A percentile compares a stretch with the other conserved stretches of the same genome.
Conservation (phyloP, 2,797 vertebrate genomes). For the Diplodus puntazzo region DNA sequence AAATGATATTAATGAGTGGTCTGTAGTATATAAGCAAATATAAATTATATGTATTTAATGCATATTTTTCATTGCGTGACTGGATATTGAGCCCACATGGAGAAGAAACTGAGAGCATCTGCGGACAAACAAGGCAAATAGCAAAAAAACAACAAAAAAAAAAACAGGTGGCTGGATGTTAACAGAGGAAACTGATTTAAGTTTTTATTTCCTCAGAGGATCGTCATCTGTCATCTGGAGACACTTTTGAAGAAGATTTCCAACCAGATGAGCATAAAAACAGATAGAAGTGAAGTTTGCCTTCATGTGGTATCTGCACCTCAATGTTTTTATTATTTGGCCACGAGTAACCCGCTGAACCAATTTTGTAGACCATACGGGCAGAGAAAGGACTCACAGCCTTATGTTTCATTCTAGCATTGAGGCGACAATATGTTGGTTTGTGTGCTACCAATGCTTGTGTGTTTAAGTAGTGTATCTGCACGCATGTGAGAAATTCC, state of each 20-base stretch:
- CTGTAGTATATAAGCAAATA: background rate
- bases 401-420: conserved; percentile 34
- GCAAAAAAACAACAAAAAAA: background rate
- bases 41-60: background rate
- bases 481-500: conserved; percentile 57
- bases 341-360: background rate
- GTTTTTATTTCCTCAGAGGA: conserved; percentile 42
- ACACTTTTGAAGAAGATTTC: conserved; percentile 32
- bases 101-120: conserved; percentile 7
- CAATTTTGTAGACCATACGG: conserved; percentile 4
- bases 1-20: background rate
- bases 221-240: conserved; percentile 45
- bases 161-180: background rate
- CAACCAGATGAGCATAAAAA: conserved; percentile 40
- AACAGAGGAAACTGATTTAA: conserved; percentile 25
- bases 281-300: background rate
- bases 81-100: conserved; percentile 12
- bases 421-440: conserved; percentile 32
- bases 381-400: conserved; percentile 17
- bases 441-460: conserved; percentile 25
- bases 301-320: background rate
- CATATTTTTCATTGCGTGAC: background rate
- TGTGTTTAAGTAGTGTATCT: conserved; percentile 31
- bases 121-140: background rate
- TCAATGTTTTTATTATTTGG: background rate